phyloP scores from a whole-genome alignment of 2,888 invertebrate species.

The Disparrhopalites patrizii region DNA sequence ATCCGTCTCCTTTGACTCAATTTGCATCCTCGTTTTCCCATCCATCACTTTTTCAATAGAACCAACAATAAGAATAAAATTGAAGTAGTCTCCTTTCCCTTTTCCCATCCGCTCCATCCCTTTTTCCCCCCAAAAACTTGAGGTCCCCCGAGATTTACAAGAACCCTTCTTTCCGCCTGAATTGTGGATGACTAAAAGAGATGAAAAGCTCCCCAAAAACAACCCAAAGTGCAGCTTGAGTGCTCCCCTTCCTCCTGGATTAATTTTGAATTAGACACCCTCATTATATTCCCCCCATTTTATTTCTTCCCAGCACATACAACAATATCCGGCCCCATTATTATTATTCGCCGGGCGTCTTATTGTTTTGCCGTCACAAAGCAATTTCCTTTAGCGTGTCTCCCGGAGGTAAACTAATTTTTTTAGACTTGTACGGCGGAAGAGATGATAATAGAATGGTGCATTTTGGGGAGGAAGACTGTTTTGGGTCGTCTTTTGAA shows the following conservation, averaged over 20 bases:
- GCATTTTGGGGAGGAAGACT: not conserved
- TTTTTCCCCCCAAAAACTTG: too few relatives aligned
- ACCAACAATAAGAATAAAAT: conserved; percentile 25
- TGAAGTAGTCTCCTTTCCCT: conserved; percentile 23
- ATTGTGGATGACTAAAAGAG: conserved; percentile 31
- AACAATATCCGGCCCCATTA: not conserved
- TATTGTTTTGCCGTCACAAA: too few relatives aligned
- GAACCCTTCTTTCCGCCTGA: conserved; percentile 28
- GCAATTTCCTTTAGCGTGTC: too few relatives aligned
- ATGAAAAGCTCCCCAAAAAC: conserved; percentile 20
- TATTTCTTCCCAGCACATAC: too few relatives aligned
- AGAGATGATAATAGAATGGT: not conserved
- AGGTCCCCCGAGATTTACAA: too few relatives aligned
- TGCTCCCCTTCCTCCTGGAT: conserved; percentile 29
- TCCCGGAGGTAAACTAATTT: too few relatives aligned
- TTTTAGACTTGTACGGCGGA: not conserved
- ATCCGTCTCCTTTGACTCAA: too few relatives aligned
- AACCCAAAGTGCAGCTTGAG: too few relatives aligned
- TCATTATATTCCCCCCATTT: conserved; percentile 27
- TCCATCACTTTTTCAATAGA: too few relatives aligned
- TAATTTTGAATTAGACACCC: conserved; percentile 33
- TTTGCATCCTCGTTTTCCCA: too few relatives aligned
- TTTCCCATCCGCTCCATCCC: too few relatives aligned
- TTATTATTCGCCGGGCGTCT: not conserved
- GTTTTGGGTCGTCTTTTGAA: too few relatives aligned